phyloP scores from a whole-genome alignment of 2,888 invertebrate species.

The Aethes cnicana region DNA sequence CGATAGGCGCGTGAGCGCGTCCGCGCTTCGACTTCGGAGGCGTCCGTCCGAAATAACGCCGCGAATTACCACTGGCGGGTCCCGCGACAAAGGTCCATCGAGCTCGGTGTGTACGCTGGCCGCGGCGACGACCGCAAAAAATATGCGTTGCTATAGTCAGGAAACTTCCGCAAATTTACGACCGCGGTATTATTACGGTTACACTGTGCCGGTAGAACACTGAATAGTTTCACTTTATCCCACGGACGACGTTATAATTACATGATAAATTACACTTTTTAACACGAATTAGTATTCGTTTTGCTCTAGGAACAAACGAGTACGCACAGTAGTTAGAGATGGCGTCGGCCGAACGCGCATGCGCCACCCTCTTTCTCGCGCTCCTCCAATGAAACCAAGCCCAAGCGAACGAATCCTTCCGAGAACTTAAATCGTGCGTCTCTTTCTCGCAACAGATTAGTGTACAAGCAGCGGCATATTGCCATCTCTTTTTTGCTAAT shows the following conservation, averaged over 20 bases:
- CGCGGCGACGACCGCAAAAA: slow-evolving; percentile 74
- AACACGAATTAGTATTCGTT: slow-evolving; percentile 62
- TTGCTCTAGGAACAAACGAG: slow-evolving; percentile 60
- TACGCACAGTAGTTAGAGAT: slow-evolving; percentile 79
- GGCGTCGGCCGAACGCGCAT: slow-evolving; percentile 83
- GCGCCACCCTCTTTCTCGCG: slow-evolving; percentile 74
- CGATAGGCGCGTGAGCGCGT: slow-evolving; percentile 64
- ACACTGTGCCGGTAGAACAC: slow-evolving; percentile 50
- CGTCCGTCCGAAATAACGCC: slow-evolving; percentile 46
- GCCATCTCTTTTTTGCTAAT: slow-evolving; percentile 41
- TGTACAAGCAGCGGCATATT: slow-evolving; percentile 17
- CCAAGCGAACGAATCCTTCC: slow-evolving; percentile 60
- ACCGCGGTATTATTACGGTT: slow-evolving; percentile 51
- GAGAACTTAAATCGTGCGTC: slow-evolving; percentile 38
- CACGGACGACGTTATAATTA: slow-evolving; percentile 59
- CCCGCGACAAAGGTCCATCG: slow-evolving; percentile 62
- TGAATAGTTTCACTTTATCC: slow-evolving; percentile 54
- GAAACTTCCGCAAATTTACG: slow-evolving; percentile 76
- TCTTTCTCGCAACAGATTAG: slow-evolving; percentile 33
- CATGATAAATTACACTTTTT: slow-evolving; percentile 65
- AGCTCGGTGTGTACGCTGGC: slow-evolving; percentile 50
- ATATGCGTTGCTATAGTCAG: slow-evolving; percentile 76
- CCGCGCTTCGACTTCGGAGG: slow-evolving; percentile 52
- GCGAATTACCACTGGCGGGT: slow-evolving; percentile 66
- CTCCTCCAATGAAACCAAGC: slow-evolving; percentile 69